Percentiles rank a stretch among this genome's conserved stretches.
These are phyloP conservation scores for Pelochelys cantorii DNA, from an alignment of 2,797 vertebrate genomes.

Conservation along the genomic window DNA sequence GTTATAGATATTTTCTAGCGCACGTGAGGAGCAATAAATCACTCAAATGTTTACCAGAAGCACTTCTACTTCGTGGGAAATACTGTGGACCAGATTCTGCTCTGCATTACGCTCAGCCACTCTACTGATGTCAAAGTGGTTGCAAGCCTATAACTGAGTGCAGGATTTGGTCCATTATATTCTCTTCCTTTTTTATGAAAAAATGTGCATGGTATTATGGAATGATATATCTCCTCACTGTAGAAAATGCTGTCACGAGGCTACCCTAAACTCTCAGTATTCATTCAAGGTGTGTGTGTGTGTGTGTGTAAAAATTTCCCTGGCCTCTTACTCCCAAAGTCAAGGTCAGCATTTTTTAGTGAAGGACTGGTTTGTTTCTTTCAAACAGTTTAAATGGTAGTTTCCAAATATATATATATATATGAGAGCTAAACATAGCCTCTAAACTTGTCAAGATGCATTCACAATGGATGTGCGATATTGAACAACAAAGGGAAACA, in stretches of 20 bases:
- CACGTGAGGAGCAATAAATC: accelerated
- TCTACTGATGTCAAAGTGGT: background rate
- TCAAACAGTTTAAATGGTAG: background rate
- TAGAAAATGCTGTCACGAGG: background rate
- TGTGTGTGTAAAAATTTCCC: background rate
- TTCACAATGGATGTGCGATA: constrained; percentile 18
- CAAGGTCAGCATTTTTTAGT: background rate
- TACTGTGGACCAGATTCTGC: background rate
- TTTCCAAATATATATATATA: background rate
- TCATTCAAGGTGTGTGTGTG: background rate
- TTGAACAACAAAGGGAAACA: background rate
- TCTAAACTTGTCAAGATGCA: constrained; percentile 12
- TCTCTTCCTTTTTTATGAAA: background rate
- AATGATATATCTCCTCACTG: background rate
- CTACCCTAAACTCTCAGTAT: background rate
- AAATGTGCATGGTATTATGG: background rate
- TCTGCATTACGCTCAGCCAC: accelerated
- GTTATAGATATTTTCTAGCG: background rate
- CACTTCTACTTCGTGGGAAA: background rate
- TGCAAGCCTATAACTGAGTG: accelerated
- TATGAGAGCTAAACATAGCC: constrained; percentile 16
- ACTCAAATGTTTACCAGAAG: accelerated
- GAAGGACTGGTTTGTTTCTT: background rate
- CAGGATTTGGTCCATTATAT: background rate
- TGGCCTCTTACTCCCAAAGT: background rate